Percentiles rank a stretch among this genome's conserved stretches.
These are phyloP conservation scores for Paratilapia polleni DNA, from an alignment of 2,113 vertebrate species.

Conservation along the genomic window DNA sequence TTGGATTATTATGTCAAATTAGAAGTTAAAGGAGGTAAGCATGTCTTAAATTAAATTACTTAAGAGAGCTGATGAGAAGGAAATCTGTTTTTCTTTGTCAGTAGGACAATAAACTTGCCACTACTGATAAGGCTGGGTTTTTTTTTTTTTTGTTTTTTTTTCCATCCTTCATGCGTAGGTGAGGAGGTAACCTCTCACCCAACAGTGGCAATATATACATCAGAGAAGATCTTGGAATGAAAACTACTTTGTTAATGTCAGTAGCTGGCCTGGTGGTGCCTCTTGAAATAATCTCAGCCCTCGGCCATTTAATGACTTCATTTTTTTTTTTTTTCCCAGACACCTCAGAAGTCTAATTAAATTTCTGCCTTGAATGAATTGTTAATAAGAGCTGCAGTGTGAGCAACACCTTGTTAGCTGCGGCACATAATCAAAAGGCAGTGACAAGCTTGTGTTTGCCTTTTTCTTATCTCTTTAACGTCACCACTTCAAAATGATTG, in stretches of 20 bases:
- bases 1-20: neutral
- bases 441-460: conserved; percentile 14
- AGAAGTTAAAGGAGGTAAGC: neutral
- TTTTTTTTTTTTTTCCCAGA: conserved; percentile 51
- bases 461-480: neutral
- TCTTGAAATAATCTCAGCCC: conserved; percentile 64
- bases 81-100: conserved; percentile 61
- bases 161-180: conserved; percentile 50
- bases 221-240: conserved; percentile 67
- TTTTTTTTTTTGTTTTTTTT: neutral
- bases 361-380: conserved; percentile 74
- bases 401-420: conserved; percentile 76
- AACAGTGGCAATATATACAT: conserved; percentile 68
- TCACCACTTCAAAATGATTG: conserved; percentile 30
- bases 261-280: conserved; percentile 46
- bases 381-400: conserved; percentile 76
- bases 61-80: conserved; percentile 17
- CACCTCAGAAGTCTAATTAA: conserved; percentile 83
- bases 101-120: conserved; percentile 47
- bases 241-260: conserved; percentile 83
- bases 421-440: conserved; percentile 67
- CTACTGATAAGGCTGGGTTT: conserved; percentile 17
- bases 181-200: conserved; percentile 43
- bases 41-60: conserved; percentile 3
- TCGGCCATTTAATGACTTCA: conserved; percentile 52